These are phyloP conservation scores for Drosophila nebulosa DNA, from an alignment of 1,140 invertebrate genomes.

Conservation along the genomic window DNA sequence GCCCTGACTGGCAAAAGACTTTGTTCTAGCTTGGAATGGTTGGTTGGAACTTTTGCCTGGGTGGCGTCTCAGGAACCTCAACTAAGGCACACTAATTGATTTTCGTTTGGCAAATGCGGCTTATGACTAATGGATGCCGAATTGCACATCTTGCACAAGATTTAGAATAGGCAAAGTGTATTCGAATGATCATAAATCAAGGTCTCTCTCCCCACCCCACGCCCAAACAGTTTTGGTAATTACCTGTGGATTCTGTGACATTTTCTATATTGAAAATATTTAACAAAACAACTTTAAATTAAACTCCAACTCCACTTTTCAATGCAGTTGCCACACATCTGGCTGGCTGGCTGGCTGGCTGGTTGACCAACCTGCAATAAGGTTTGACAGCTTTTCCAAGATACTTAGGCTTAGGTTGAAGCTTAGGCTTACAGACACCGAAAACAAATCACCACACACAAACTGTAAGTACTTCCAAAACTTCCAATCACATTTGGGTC, in stretches of 20 bases:
- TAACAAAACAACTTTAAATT: not conserved
- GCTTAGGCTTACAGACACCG: not conserved
- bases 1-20: conserved; percentile 61
- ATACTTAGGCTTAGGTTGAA: conserved; percentile 8
- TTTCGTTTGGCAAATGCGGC: conserved; percentile 54
- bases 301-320: not conserved
- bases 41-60: conserved; percentile 26
- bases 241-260: not conserved
- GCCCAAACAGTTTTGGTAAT: too few species aligned
- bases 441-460: not conserved
- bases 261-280: not conserved
- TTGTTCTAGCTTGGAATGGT: conserved; percentile 34
- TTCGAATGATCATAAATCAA: conserved; percentile 77
- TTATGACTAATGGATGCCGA: conserved; percentile 73
- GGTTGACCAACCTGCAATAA: conserved; percentile 19
- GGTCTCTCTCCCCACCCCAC: too few species aligned
- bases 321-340: not conserved
- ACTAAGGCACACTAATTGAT: conserved; percentile 60
- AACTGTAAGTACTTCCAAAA: not conserved
- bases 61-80: conserved; percentile 46
- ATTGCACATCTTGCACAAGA: conserved; percentile 66
- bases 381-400: conserved; percentile 6
- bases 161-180: conserved; percentile 33
- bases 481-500: conserved; percentile 6
- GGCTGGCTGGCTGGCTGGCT: conserved; percentile 5